Evolutionary conservation across 2,888 invertebrate genomes (phyloP).

Genomic region (Chaetogeoica ovagalla): DNA sequence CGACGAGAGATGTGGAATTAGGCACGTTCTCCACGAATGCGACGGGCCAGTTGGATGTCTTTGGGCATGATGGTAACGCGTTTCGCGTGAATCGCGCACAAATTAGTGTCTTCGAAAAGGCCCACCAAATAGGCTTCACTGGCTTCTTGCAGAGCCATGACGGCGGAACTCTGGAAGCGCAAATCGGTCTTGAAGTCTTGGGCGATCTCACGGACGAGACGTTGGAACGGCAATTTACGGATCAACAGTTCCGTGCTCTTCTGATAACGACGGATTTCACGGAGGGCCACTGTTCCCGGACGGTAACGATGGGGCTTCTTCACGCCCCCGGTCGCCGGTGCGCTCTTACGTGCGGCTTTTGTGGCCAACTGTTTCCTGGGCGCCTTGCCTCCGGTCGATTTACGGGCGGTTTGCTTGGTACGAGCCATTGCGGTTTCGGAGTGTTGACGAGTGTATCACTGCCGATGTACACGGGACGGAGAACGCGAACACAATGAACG

Average conservation of each 20-base stretch:
- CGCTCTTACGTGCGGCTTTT: conserved; percentile 63
- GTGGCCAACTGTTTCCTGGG: conserved; percentile 64
- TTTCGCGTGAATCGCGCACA: conserved; percentile 77
- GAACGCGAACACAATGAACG: no score
- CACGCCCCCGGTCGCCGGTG: conserved; percentile 64
- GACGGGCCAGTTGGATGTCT: conserved; percentile 65
- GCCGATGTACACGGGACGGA: no score
- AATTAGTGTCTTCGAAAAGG: conserved; percentile 69
- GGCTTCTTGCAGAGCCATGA: conserved; percentile 60
- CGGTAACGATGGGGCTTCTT: conserved; percentile 64
- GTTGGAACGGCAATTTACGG: conserved; percentile 64
- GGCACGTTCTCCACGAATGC: conserved; percentile 54
- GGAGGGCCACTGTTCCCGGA: conserved; percentile 61
- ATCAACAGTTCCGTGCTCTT: conserved; percentile 64
- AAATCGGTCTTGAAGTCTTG: conserved; percentile 62
- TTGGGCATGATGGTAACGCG: conserved; percentile 70
- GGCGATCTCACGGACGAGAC: conserved; percentile 63
- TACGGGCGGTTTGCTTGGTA: conserved; percentile 65
- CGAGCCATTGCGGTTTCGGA: conserved; percentile 61
- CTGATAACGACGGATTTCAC: conserved; percentile 69
- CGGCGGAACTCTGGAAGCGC: conserved; percentile 59
- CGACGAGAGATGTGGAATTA: no score
- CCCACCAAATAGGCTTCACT: conserved; percentile 66
- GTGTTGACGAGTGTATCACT: not conserved
- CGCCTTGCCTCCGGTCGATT: conserved; percentile 65